phyloP scores from a whole-genome alignment of 2,797 vertebrate species.

The Prionace glauca region DNA sequence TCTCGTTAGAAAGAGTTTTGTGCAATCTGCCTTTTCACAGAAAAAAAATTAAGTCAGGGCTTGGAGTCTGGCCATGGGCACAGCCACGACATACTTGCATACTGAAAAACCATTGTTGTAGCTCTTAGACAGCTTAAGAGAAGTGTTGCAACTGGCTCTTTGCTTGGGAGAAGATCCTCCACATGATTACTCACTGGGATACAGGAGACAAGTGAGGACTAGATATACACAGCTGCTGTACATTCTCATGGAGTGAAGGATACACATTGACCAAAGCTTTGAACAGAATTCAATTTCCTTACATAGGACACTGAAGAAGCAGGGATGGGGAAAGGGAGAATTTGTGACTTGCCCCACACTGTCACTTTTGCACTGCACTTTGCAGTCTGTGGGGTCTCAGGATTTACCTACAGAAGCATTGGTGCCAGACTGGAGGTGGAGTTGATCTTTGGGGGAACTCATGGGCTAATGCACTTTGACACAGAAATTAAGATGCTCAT shows the following conservation, averaged over 20 bases:
- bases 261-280: neutral
- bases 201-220: neutral
- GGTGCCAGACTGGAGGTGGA: neutral
- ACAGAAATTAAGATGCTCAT: neutral
- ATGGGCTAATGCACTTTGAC: neutral
- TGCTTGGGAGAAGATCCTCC: neutral
- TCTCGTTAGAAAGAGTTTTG: too few relatives aligned
- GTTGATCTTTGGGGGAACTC: neutral
- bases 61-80: too few relatives aligned
- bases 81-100: too few relatives aligned
- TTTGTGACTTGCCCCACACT: neutral
- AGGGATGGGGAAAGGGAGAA: neutral
- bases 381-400: neutral
- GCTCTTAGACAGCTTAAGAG: neutral
- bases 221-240: neutral
- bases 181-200: neutral
- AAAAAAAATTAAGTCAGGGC: too few relatives aligned
- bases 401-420: neutral
- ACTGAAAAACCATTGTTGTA: too few relatives aligned
- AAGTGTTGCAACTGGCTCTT: neutral
- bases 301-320: neutral
- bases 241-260: neutral
- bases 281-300: neutral
- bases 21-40: too few relatives aligned
- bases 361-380: neutral